Evolutionary conservation across 2,113 vertebrate genomes (phyloP), one percentile per base, ranked within the genome.

Genomic region (Lagopus leucura): DNA sequence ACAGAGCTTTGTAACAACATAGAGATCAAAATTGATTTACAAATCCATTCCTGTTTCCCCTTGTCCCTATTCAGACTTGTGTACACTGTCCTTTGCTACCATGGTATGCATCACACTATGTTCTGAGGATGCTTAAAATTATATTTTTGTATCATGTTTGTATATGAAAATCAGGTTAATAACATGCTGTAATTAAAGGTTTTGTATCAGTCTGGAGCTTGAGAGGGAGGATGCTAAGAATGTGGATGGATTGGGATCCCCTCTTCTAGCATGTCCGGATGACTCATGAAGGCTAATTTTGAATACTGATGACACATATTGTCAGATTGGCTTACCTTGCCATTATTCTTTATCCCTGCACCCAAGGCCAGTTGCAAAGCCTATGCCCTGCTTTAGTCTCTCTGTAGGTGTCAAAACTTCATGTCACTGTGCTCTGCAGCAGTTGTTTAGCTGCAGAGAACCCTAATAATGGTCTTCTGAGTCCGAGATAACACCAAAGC

Each of bases 221-320:
- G 60, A 80, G 42, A 90, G 36, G 47, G 88, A 87, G 54, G 27
- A 61, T 82, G 36, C 45, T 78, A 76, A 71, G 61, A 69, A 43
- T 72, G 58, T 45, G 50, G 25, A 64, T 85, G 36, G 10, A 71
- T 85, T 83, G 50, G 24, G 69, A 83, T 86, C 28, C 82, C 21
- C 8, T 82, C 64, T 73, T 91, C 78, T 82, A 80, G 34, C 67
- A 27, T 48, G 8, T 45, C 55, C 86, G 40, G 38, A 36, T 86
- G 95, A 93, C 52, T 91, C 69, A 88, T 82, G 67, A 74, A 82
- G 64, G 36, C 60, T 88, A 67, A 86, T 88, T 92, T 87, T 90
- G 92, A 88, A 72, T 89, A 61, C 42, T 88, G 42, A 18, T 87
- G 78, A 8, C 50, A 67, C 43, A 47, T 60, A 28, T 42, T 86